These are phyloP conservation scores for Podarcis cretensis DNA, from an alignment of 2,113 vertebrate genomes.

Conservation along the genomic window DNA sequence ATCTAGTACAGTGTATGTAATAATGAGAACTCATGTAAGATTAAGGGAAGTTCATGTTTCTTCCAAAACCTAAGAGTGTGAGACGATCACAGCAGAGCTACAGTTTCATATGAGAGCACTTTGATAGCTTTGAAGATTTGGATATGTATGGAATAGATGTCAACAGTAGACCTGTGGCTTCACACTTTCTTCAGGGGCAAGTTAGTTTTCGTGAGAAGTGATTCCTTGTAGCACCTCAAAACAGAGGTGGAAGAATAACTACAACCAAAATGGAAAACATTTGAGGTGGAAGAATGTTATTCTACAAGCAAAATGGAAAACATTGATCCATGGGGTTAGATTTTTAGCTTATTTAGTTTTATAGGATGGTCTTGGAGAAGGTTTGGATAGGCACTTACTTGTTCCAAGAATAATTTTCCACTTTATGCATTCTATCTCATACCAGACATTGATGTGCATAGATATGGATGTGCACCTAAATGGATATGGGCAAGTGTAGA, in stretches of 20 bases:
- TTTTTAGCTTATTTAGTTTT: background rate
- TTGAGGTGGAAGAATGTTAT: background rate
- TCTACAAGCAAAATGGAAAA: slow-evolving; percentile 10
- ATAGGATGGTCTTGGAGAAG: background rate
- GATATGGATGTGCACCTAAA: background rate
- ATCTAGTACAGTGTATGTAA: background rate
- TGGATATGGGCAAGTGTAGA: background rate
- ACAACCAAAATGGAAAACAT: background rate
- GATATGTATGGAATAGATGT: background rate
- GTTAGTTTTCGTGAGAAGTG: background rate
- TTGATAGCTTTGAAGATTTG: slow-evolving; percentile 12
- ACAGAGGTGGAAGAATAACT: background rate
- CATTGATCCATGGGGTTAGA: accelerated
- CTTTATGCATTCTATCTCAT: background rate
- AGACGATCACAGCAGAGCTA: background rate
- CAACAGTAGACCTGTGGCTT: background rate
- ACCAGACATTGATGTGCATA: background rate
- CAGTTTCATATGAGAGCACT: background rate
- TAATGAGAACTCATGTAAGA: background rate
- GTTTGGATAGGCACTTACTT: background rate
- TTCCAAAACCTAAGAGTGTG: background rate
- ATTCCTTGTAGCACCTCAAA: background rate
- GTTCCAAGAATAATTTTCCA: background rate
- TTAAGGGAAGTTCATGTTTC: background rate
- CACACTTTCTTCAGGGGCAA: background rate